Conservation (phyloP, 2,888 invertebrate genomes). For the Oligia fasciuncula region DNA sequence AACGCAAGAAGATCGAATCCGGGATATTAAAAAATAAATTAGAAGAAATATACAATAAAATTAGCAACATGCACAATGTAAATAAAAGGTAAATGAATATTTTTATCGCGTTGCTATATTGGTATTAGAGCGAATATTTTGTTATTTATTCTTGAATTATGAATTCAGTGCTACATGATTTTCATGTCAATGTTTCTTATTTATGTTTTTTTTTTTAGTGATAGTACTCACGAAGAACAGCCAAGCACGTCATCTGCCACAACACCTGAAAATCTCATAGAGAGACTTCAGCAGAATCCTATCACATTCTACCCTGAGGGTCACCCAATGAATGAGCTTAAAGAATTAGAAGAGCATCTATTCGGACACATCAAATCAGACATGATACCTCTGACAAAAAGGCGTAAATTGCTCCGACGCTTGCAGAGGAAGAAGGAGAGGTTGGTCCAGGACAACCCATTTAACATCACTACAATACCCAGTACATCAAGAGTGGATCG, state of each 20-base stretch:
- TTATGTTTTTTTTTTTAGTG: constrained; percentile 22
- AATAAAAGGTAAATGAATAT: constrained; percentile 70
- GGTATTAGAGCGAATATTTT: not conserved
- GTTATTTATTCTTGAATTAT: not conserved
- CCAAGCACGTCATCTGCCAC: constrained; percentile 70
- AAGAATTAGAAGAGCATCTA: constrained; percentile 85
- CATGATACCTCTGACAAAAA: constrained; percentile 82
- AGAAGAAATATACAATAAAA: constrained; percentile 78
- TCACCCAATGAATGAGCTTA: constrained; percentile 89
- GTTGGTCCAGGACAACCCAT: constrained; percentile 73
- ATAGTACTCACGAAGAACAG: constrained; percentile 56
- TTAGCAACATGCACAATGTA: constrained; percentile 71
- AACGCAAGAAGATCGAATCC: constrained; percentile 78
- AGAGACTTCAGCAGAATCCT: constrained; percentile 68
- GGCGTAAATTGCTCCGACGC: constrained; percentile 85
- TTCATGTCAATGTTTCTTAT: not conserved
- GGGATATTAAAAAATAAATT: constrained; percentile 77
- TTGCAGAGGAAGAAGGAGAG: constrained; percentile 84
- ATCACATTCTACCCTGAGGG: constrained; percentile 80
- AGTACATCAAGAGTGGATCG: constrained; percentile 66
- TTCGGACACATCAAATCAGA: constrained; percentile 85
- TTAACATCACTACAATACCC: constrained; percentile 59
- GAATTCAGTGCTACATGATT: not conserved
- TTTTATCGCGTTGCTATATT: not conserved
- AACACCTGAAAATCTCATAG: constrained; percentile 66